A percentile compares a stretch with the other conserved stretches of the same genome.
Conservation (phyloP, 2,113 vertebrate genomes). For the Oenanthe melanoleuca region DNA sequence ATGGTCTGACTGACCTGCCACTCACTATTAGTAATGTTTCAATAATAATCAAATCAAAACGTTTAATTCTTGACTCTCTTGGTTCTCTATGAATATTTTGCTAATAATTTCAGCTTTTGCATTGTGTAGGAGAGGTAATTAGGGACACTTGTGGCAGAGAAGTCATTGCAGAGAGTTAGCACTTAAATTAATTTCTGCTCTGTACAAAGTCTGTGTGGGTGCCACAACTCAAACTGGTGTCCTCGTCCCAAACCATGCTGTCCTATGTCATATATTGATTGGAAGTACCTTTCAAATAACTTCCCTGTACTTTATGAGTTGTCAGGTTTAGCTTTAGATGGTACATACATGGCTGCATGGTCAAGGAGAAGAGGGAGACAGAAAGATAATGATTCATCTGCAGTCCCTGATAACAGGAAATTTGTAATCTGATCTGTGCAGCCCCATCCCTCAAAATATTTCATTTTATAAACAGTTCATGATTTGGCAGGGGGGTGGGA, state of each 20-base stretch:
- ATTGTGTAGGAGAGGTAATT: background rate
- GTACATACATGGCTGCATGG: background rate
- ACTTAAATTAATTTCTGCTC: background rate
- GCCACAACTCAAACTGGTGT: background rate
- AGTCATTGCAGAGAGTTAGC: background rate
- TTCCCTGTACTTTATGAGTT: background rate
- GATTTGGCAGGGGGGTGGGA: background rate
- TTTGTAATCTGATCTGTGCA: background rate
- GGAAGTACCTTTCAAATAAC: background rate
- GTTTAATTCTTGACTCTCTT: background rate
- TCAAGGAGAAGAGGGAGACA: background rate
- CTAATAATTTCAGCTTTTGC: background rate
- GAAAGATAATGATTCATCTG: background rate
- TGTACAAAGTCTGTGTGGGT: background rate
- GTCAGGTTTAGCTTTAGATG: background rate
- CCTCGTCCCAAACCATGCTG: background rate
- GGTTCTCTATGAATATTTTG: background rate
- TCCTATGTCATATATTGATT: background rate
- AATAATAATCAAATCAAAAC: background rate
- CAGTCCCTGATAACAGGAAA: background rate
- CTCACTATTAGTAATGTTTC: background rate
- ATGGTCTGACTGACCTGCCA: background rate
- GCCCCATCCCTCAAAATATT: background rate
- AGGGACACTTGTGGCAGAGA: background rate
- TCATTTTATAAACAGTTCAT: background rate